Evolutionary conservation across 2,888 invertebrate species (phyloP), one percentile per base, ranked within the genome.

Genomic region (Spisula subtruncata): DNA sequence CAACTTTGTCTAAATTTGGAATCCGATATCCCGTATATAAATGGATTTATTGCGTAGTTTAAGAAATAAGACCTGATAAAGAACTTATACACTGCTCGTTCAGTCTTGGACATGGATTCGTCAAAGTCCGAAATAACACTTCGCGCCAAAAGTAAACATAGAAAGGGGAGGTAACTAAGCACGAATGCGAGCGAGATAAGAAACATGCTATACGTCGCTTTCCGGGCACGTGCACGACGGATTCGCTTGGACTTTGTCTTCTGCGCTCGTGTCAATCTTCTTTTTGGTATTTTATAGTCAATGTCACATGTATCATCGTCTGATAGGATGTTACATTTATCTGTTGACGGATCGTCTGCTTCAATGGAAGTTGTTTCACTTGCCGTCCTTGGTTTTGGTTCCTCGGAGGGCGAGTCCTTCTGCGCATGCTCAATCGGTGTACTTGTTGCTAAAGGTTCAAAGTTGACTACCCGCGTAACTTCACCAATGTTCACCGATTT

Each of bases 21-120:
- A 71, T 93, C 93, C 66, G 92, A 92, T 86, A 94, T 92, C 41
- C 93, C 92, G 89, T 94, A 94, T 41, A 95, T 93, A 66, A 95
- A 90, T 0, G 94, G 94, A 85, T 94, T 94, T 14, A 93, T 86
- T 0, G 94, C 93, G 80, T 93, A 92, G 84, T 93, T 93, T 32
- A 94, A 35, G 46, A 93, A 94, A 51, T 92, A 94, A 0, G 93
- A 93, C 16, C 94, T 80, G 56, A 94, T 83, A 60, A 93, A 93
- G 79, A 94, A 92, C n/a, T 93, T 91, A 60, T 93, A 93, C 0
- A 88, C 89, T 0, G 89, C 91, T 51, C 89, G 86, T 35, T 79
- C 86, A 35, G 81, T 75, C 25, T 90, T 86, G 0, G 86, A 81
- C 88, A 94, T 56, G 10, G 85, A 85, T 20, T 91, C 89, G 18